A percentile compares a stretch with the other conserved stretches of the same genome.
Evolutionary conservation across 2,113 vertebrate species (phyloP).

Genomic region (Hipposideros armiger): DNA sequence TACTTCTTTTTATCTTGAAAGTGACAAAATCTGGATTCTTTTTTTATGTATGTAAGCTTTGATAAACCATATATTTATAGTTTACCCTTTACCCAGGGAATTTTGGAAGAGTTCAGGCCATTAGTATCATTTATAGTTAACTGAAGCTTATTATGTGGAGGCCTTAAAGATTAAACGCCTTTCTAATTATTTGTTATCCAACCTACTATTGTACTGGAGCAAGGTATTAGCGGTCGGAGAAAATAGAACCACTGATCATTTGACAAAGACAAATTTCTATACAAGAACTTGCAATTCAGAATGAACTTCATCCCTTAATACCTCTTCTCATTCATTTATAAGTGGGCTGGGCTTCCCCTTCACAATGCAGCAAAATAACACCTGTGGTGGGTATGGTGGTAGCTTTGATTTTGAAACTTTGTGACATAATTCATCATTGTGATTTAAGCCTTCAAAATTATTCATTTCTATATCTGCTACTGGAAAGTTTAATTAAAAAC

Average conservation of each 20-base stretch:
- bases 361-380: neutral
- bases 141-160: conserved; percentile 14
- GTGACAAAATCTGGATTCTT: conserved; percentile 7
- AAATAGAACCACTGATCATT: neutral
- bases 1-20: neutral
- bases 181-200: conserved; percentile 58
- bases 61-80: too few species aligned
- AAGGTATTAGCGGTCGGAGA: neutral
- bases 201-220: neutral
- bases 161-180: conserved; percentile 27
- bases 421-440: neutral
- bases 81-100: neutral
- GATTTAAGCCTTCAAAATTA: conserved; percentile 32
- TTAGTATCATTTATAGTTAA: conserved; percentile 31
- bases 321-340: conserved; percentile 49
- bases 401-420: conserved; percentile 20
- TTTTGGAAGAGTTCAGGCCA: conserved; percentile 30
- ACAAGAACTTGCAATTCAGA: conserved; percentile 34
- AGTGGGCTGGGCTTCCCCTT: neutral
- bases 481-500: conserved; percentile 62
- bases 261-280: conserved; percentile 56
- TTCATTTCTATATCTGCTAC: conserved; percentile 14
- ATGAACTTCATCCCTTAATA: conserved; percentile 14
- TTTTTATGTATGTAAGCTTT: conserved; percentile 3
- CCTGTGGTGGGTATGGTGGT: neutral